Conservation (phyloP, 2,797 vertebrate genomes). For the Otolemur crassicaudatus region DNA sequence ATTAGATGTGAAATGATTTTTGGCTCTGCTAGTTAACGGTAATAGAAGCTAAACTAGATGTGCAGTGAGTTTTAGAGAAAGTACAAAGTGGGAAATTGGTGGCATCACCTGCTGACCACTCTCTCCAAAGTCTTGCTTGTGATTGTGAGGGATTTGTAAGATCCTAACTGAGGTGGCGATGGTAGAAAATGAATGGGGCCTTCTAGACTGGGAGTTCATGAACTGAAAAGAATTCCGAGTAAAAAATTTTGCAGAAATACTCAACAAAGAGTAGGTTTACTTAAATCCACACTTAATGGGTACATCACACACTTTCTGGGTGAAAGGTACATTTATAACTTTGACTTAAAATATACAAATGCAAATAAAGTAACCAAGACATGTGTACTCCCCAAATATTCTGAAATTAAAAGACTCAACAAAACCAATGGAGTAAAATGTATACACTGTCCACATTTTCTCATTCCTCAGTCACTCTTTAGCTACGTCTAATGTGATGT, state of each 20-base stretch:
- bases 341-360: too few relatives aligned
- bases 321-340: too few relatives aligned
- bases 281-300: too few relatives aligned
- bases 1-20: neutral
- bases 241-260: neutral
- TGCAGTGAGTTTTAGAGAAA: neutral
- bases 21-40: neutral
- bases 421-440: neutral
- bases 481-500: neutral
- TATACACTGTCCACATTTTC: neutral
- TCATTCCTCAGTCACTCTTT: neutral
- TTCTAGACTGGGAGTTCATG: neutral
- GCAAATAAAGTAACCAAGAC: too few relatives aligned
- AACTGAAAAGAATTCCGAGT: neutral
- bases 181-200: neutral
- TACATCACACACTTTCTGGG: too few relatives aligned
- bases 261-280: neutral
- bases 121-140: neutral
- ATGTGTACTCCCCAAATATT: too few relatives aligned
- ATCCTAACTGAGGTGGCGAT: neutral
- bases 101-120: neutral
- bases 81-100: neutral
- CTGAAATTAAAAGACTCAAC: neutral
- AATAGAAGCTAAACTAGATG: neutral
- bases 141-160: neutral